Conservation (phyloP, 1,140 invertebrate genomes). For the Drosophila nigrodunni region DNA sequence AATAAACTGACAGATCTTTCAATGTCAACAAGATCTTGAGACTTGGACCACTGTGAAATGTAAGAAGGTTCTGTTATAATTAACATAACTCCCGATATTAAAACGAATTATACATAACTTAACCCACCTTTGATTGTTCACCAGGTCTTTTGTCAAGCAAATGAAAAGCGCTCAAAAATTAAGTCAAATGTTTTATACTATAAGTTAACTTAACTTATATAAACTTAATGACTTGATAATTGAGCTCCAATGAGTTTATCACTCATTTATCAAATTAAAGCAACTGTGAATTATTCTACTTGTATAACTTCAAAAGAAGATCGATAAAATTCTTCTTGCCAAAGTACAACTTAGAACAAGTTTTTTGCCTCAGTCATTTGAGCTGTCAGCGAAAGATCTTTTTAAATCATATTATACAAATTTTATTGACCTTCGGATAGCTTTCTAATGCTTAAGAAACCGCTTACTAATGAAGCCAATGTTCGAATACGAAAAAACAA, state of each 20-base stretch:
- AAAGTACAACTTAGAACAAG: conserved; percentile 1
- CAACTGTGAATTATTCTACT: conserved; percentile 6
- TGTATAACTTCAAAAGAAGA: neutral
- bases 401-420: conserved; percentile 19
- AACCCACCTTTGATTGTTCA: conserved; percentile 12
- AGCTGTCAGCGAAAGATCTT: conserved; percentile 7
- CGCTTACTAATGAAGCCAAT: conserved; percentile 13
- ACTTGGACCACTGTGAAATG: conserved; percentile 3
- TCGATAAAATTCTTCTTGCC: conserved; percentile 16
- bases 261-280: neutral
- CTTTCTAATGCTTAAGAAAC: conserved; percentile 17
- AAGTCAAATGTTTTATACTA: neutral
- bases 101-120: conserved; percentile 16
- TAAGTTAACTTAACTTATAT: neutral
- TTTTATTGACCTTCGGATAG: conserved; percentile 36
- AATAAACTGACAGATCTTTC: conserved; percentile 8
- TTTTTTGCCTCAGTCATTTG: conserved; percentile 4
- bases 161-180: conserved; percentile 5
- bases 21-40: conserved; percentile 15
- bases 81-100: conserved; percentile 25
- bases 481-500: neutral
- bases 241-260: conserved; percentile 10
- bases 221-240: conserved; percentile 10
- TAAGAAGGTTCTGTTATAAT: conserved; percentile 42
- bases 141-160: conserved; percentile 39